Evolutionary conservation across 2,888 invertebrate genomes (phyloP).

Genomic region (Trachelus stipa): DNA sequence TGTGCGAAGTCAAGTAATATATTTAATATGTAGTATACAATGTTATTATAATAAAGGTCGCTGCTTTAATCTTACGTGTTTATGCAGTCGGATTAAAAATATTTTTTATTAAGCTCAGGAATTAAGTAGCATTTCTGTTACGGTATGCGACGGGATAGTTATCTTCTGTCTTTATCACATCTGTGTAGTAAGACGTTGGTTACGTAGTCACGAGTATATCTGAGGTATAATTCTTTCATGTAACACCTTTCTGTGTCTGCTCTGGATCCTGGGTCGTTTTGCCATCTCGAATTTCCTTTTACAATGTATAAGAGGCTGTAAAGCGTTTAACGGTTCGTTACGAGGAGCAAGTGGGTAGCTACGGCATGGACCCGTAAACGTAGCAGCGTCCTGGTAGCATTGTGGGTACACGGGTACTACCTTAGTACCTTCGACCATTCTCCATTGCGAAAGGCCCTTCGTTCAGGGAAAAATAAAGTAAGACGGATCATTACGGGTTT

Average conservation of each 20-base stretch:
- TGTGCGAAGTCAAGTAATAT: background rate
- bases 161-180: background rate
- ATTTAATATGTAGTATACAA: background rate
- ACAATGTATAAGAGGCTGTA: slow-evolving; percentile 43
- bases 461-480: background rate
- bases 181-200: background rate
- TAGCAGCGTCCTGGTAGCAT: background rate
- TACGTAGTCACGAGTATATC: background rate
- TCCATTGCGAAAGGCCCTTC: background rate
- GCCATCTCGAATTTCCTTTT: slow-evolving; percentile 25
- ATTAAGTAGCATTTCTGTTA: background rate
- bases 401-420: background rate
- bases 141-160: background rate
- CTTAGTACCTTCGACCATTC: background rate
- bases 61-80: background rate
- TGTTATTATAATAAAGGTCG: background rate
- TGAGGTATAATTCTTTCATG: background rate
- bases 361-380: background rate
- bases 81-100: background rate
- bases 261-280: background rate
- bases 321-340: slow-evolving; percentile 49
- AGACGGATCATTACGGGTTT: slow-evolving; percentile 39
- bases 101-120: background rate
- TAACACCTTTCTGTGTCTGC: background rate
- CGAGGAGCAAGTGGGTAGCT: slow-evolving; percentile 29